Percentiles rank a stretch among this genome's conserved stretches.
Conservation (phyloP, 2,888 invertebrate genomes). For the Creontiades dilutus region DNA sequence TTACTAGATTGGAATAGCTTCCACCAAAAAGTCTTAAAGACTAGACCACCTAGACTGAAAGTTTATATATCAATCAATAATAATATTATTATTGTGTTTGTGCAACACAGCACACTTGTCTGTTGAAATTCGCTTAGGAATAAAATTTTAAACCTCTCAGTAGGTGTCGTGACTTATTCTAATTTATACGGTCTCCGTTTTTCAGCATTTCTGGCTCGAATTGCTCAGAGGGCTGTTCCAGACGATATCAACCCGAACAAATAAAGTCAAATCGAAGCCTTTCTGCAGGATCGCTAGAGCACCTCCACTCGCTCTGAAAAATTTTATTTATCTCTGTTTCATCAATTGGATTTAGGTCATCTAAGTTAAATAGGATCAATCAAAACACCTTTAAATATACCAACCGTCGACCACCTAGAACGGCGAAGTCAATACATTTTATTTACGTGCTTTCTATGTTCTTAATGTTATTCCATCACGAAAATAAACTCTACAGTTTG, state of each 20-base stretch:
- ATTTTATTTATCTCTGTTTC: neutral
- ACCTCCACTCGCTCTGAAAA: constrained; percentile 38
- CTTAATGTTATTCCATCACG: constrained; percentile 59
- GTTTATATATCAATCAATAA: too few relatives aligned
- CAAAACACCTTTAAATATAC: neutral
- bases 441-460: constrained; percentile 46
- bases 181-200: constrained; percentile 60
- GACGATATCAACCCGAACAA: constrained; percentile 73
- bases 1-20: too few relatives aligned
- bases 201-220: constrained; percentile 78
- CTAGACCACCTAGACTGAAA: too few relatives aligned
- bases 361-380: constrained; percentile 3
- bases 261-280: too few relatives aligned
- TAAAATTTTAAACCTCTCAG: too few relatives aligned
- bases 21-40: too few relatives aligned
- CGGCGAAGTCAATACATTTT: constrained; percentile 4
- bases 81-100: too few relatives aligned
- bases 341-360: constrained; percentile 55
- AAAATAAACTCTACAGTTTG: constrained; percentile 61
- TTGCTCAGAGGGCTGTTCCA: constrained; percentile 76
- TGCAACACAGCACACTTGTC: too few relatives aligned
- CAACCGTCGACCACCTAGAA: constrained; percentile 9
- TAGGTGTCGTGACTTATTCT: too few relatives aligned
- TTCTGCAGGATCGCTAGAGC: constrained; percentile 24
- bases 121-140: too few relatives aligned